Base-by-base conservation (phyloP, 1,140 invertebrate genomes). In the Ladona fulva region DNA sequence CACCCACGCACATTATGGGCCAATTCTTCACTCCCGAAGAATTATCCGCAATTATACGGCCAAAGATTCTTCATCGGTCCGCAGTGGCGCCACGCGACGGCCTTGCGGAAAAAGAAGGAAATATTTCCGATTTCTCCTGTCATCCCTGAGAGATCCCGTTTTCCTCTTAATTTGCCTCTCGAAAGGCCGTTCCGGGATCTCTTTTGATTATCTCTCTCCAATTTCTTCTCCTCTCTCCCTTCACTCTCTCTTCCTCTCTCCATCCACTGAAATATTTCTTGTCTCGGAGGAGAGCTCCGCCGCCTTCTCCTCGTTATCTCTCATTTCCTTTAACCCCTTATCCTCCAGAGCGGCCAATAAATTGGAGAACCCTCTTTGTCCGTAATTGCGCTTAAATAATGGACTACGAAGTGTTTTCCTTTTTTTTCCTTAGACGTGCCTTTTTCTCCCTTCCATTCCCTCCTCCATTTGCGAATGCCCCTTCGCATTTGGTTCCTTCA, bases 241-340 rank as follows among this genome's bases (percentile, higher is more conserved):
- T 75, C 25, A 44, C 66, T 52, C 44, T 73, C 42, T 42, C 25
- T 73, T 37, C 75, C 74, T 19, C 75, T 77, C n/a, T 25, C 75
- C 25, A 29, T 80, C 78, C 79, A 80, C 82, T 82, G 81, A 82
- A 82, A 81, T 79, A 81, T 80, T 82, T 82, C 82, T 80, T 79
- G 80, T 78, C 79, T 80, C 66, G 59, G 78, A 80, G 78, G 77
- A 79, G 76, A 75, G 78, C 74, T 80, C 80, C 78, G 73, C 82
- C 78, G 78, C 75, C 80, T 78, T 76, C 29, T 79, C 81, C 80
- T 78, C 80, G 73, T 76, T 42, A 52, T 78, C 78, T 76, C 81
- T 77, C 74, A 37, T 37, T 37, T 37, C 52, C 52, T 66, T 66
- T 22, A 66, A 37, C 29, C 79, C 22, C 79, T 74, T 59, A 78